phyloP scores from a whole-genome alignment of 2,113 vertebrate species.

The Motacilla alba region DNA sequence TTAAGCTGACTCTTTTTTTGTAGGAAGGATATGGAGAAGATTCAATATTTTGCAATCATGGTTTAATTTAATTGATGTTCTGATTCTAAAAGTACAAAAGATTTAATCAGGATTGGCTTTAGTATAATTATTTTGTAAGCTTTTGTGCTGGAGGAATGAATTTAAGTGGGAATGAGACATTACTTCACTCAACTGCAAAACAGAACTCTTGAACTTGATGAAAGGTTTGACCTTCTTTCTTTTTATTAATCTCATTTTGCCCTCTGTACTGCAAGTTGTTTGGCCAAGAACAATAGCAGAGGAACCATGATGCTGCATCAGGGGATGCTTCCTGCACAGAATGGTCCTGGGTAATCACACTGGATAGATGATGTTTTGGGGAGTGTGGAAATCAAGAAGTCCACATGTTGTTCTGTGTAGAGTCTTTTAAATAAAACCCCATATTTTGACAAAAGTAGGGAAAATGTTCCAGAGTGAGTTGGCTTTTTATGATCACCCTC shows the following conservation, averaged over 20 bases:
- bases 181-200: not conserved
- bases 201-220: not conserved
- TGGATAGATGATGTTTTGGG: not conserved
- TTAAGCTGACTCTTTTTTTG: not conserved
- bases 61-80: not conserved
- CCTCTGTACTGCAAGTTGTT: not conserved
- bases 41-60: not conserved
- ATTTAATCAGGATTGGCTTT: not conserved
- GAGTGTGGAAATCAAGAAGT: not conserved
- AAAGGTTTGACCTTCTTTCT: not conserved
- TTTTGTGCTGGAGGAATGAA: not conserved
- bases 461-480: not conserved
- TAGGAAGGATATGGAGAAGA: not conserved
- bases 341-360: not conserved
- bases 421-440: not conserved
- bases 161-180: not conserved
- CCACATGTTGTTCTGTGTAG: not conserved
- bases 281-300: not conserved
- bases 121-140: not conserved
- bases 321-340: not conserved
- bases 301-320: not conserved
- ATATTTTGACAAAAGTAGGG: not conserved
- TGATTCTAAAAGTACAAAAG: not conserved
- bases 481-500: not conserved
- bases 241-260: not conserved